phyloP scores from a whole-genome alignment of 1,140 invertebrate genomes.

The Leptopilina clavipes region DNA sequence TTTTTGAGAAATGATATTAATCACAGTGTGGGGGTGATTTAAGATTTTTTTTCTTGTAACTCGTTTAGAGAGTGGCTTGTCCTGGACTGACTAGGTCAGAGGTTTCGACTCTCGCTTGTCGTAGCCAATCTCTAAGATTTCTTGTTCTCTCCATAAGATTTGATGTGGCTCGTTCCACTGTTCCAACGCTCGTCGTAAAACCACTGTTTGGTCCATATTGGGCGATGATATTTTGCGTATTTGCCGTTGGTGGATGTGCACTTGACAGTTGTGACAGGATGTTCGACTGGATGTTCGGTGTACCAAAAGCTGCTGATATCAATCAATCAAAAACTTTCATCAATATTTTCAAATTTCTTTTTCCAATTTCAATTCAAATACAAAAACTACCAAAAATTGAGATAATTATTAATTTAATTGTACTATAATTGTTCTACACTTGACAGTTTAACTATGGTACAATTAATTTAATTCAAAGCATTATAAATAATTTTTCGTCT shows the following conservation, averaged over 20 bases:
- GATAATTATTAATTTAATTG: no score
- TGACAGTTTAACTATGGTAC: no score
- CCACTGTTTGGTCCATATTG: slow-evolving; percentile 72
- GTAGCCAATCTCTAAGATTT: slow-evolving; percentile 80
- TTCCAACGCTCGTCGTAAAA: slow-evolving; percentile 71
- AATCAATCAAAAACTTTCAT: slow-evolving; percentile 30
- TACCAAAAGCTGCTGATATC: slow-evolving; percentile 66
- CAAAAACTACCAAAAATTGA: background rate
- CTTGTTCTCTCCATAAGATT: slow-evolving; percentile 80
- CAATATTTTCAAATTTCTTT: background rate
- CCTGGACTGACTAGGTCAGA: slow-evolving; percentile 69
- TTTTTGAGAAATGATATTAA: background rate
- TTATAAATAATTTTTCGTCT: no score
- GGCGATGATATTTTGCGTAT: slow-evolving; percentile 72
- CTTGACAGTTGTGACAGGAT: slow-evolving; percentile 69
- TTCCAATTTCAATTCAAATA: background rate
- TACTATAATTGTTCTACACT: no score
- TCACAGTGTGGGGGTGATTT: background rate
- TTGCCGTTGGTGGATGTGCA: slow-evolving; percentile 62
- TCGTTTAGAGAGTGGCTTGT: slow-evolving; percentile 69
- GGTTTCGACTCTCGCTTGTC: slow-evolving; percentile 74
- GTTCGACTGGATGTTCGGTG: slow-evolving; percentile 72
- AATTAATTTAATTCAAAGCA: no score
- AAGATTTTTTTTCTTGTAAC: background rate
- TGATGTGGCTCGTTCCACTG: slow-evolving; percentile 71